Evolutionary conservation across 1,140 invertebrate genomes (phyloP), one percentile per base, ranked within the genome.

Genomic region (Nautilus pompilius): DNA sequence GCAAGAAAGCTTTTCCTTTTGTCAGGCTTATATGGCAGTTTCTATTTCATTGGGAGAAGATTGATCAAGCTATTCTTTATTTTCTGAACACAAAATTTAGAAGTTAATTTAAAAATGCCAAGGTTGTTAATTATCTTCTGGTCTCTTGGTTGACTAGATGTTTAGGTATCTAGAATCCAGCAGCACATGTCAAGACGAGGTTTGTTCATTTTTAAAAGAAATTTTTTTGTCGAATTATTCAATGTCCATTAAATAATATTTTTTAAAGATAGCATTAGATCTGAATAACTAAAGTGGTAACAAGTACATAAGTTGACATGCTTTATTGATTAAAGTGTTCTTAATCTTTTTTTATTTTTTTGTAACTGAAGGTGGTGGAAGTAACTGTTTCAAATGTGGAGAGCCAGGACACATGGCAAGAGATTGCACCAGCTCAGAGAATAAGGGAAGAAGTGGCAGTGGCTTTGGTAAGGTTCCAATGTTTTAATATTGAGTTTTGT

Each of bases 391-490:
- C 49, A 76, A 77, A 57, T 81, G 79, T 71, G 75, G 74, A 2
- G 74, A 80, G 61, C 67, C 73, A 13, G 78, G 80, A 20, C 77
- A 80, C 54, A 67, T 72, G 53, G 66, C 71, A 0, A 60, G 69
- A 55, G 74, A 75, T 3, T 74, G 69, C 61, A 69, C 70, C 30
- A 67, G n/a, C n/a, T 34, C 17, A 17, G 20, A 2, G n/a, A 54
- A 28, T 54, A 28, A 8, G 17, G 2, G 4, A 54, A 4, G 26
- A 3, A 17, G 29, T 54, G 29, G 26, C 8, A 20, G 8, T 13
- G 8, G 49, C 22, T 8, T n/a, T 8, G 8, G 22, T n/a, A n/a
- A 13, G 22, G 10, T 8, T 13, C 8, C 8, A 26, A n/a, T 20
- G 10, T 13, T n/a, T 13, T 13, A 8, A 20, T 13, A 26, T 20